Evolutionary conservation across 2,797 vertebrate species (phyloP), one percentile per base, ranked within the genome.

Genomic region (Lepilemur ruficaudatus): DNA sequence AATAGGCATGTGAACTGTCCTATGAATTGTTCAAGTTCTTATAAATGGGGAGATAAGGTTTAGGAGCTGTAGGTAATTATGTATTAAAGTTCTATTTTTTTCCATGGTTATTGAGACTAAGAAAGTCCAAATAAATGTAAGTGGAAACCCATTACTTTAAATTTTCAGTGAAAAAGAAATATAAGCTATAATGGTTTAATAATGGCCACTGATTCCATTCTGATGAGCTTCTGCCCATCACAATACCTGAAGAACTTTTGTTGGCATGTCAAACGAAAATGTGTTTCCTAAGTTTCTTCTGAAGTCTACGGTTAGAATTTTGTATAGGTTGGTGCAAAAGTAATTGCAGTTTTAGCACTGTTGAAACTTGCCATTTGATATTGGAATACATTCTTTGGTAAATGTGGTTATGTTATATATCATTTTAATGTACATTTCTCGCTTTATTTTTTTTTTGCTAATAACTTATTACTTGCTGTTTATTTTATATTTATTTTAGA

Each of bases 21-120:
- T 35, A 91, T 22, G 52, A 93, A 84, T 81, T 81, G 63, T 50
- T 89, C 30, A 92, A 46, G 28, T 92, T 91, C 55, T 93, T 73
- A 52, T 43, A 84, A 91, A 67, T 46, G 32, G 48, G n/a, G 91
- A 91, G 38, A 38, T 90, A 93, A 91, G 35, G 63, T 76, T 94
- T 91, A 78, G 25, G 35, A 67, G 30, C 30, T 79, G 28, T 41
- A 91, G 3, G 59, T 41, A 89, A 75, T 61, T 94, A 28, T 41
- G 20, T 48, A 84, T 7, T 80, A 93, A 95, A 91, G 72, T 78
- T 93, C 20, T 73, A 18, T 41, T 92, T 94, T 85, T 55, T 50
- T 52, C 80, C 72, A 67, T 9, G 63, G 55, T 81, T 8, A 43
- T 23, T 10, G 2, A 81, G 59, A 89, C 25, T 82, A 48, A 50